phyloP scores from a whole-genome alignment of 2,888 invertebrate genomes.

The Spodoptera exigua region DNA sequence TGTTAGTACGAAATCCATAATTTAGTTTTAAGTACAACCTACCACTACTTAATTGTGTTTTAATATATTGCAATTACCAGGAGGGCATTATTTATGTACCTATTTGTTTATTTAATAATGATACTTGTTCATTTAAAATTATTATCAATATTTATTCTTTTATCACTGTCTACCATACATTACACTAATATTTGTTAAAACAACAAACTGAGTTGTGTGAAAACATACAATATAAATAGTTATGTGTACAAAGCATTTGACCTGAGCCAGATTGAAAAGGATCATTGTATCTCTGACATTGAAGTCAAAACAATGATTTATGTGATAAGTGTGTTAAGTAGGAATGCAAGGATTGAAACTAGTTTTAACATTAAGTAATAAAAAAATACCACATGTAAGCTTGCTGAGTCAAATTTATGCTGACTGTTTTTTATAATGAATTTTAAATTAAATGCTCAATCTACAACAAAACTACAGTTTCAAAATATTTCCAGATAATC shows the following conservation, averaged over 20 bases:
- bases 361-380: neutral
- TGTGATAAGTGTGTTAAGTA: neutral
- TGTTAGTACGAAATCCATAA: too few species aligned
- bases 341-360: neutral
- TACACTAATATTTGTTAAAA: constrained; percentile 13
- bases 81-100: too few species aligned
- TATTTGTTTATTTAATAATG: too few species aligned
- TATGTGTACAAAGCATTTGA: constrained; percentile 7
- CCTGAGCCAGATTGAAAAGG: neutral
- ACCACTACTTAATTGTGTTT: too few species aligned
- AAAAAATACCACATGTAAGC: constrained; percentile 19
- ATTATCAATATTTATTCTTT: too few species aligned
- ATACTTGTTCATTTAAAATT: too few species aligned
- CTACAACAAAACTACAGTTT: constrained; percentile 11
- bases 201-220: constrained; percentile 17
- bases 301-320: constrained; percentile 19
- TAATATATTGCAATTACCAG: too few species aligned
- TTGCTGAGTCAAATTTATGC: neutral
- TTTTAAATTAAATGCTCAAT: constrained; percentile 14
- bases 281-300: constrained; percentile 18
- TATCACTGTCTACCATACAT: neutral
- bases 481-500: constrained; percentile 13
- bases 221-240: constrained; percentile 4
- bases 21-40: too few species aligned
- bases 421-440: constrained; percentile 8